A percentile compares a stretch with the other conserved stretches of the same genome.
phyloP scores from a whole-genome alignment of 2,113 vertebrate species.

The Phylloscopus whistleri region DNA sequence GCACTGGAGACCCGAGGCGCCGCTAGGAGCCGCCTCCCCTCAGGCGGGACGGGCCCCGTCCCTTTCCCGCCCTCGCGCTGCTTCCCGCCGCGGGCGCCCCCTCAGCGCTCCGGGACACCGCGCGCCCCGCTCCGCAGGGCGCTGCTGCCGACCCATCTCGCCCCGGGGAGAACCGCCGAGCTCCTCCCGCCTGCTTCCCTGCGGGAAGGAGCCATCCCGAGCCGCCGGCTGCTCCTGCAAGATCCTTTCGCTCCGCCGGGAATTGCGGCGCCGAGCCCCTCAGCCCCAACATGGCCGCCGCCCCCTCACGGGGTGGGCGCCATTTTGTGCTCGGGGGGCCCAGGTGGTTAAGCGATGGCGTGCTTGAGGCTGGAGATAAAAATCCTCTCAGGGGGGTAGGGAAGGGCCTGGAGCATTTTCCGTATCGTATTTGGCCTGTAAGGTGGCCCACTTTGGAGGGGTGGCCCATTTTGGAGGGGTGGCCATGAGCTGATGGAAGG shows the following conservation, averaged over 20 bases:
- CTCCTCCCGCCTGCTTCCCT: neutral
- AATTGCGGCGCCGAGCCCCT: fast-evolving
- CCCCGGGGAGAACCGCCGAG: fast-evolving
- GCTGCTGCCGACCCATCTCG: neutral
- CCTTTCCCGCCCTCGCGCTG: neutral
- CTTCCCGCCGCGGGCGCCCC: neutral
- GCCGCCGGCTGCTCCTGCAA: fast-evolving
- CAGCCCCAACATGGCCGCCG: neutral
- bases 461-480: fast-evolving
- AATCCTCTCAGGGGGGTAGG: fast-evolving
- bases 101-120: neutral
- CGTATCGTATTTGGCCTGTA: fast-evolving
- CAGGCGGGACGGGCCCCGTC: fast-evolving
- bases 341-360: neutral
- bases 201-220: fast-evolving
- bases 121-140: neutral
- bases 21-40: too few relatives aligned
- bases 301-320: neutral
- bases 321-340: fast-evolving
- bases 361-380: neutral
- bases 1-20: fast-evolving
- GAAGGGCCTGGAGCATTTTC: fast-evolving
- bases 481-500: fast-evolving
- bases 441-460: fast-evolving
- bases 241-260: fast-evolving